A percentile compares a stretch with the other conserved stretches of the same genome.
These are phyloP conservation scores for Ophion slaviceki DNA, from an alignment of 2,888 invertebrate species.

Conservation along the genomic window DNA sequence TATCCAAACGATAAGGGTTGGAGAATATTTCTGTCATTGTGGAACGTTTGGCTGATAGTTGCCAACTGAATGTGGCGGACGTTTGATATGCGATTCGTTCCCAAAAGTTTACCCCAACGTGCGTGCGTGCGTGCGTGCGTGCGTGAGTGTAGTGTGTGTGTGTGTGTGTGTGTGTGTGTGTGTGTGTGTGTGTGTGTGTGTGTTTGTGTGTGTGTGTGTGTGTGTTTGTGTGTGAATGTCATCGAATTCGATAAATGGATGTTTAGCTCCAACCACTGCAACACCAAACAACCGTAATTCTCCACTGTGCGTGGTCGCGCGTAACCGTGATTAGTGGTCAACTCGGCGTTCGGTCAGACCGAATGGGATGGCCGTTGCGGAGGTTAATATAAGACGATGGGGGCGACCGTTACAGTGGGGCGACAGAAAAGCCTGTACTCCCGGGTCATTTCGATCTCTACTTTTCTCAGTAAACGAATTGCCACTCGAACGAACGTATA, in stretches of 20 bases:
- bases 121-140: not conserved
- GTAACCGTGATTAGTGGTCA: constrained; percentile 58
- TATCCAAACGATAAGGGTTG: not conserved
- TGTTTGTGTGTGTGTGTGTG: not conserved
- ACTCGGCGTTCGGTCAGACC: constrained; percentile 52
- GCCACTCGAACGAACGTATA: constrained; percentile 44
- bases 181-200: not conserved
- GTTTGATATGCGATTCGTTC: not conserved
- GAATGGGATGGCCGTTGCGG: constrained; percentile 44
- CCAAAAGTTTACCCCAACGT: not conserved
- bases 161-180: not conserved
- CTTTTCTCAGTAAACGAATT: constrained; percentile 53
- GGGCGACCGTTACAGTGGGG: not conserved
- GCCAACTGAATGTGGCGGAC: not conserved
- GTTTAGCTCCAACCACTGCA: not conserved
- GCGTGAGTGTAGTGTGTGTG: not conserved
- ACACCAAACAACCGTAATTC: constrained; percentile 36
- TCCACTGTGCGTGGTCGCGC: constrained; percentile 41
- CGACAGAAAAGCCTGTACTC: constrained; percentile 1
- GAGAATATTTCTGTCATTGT: not conserved
- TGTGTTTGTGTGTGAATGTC: not conserved
- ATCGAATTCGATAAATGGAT: constrained; percentile 34
- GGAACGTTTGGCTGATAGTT: not conserved
- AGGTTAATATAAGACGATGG: constrained; percentile 57
- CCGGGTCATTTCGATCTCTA: constrained; percentile 5